Evolutionary conservation across 2,113 vertebrate genomes (phyloP).

Genomic region (Ophiodon elongatus): DNA sequence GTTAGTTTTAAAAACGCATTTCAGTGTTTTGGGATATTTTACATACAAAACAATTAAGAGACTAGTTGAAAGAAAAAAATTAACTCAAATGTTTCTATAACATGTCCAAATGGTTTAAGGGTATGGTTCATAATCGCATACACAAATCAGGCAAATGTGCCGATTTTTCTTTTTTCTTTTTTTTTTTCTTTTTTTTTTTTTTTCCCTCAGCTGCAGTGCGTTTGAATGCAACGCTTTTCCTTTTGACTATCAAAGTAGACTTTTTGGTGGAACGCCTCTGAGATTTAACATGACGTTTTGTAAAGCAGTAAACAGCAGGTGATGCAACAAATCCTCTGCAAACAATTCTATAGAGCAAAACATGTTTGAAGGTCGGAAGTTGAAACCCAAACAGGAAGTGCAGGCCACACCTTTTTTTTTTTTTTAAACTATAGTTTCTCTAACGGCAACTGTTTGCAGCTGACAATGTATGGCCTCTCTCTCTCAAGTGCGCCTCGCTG

Average conservation of each 20-base stretch:
- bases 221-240: background rate
- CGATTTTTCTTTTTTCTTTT: no score
- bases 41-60: background rate
- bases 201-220: background rate
- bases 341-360: slow-evolving; percentile 34
- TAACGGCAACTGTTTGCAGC: background rate
- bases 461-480: slow-evolving; percentile 41
- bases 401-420: slow-evolving; percentile 50
- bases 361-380: slow-evolving; percentile 21
- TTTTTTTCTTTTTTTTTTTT: background rate
- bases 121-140: background rate
- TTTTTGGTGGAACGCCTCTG: background rate
- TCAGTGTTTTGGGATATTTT: background rate
- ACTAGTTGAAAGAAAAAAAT: no score
- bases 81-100: no score
- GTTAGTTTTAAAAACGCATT: background rate
- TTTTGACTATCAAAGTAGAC: slow-evolving; percentile 13
- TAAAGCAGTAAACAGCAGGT: background rate
- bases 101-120: background rate
- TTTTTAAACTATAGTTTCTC: slow-evolving; percentile 35
- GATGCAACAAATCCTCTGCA: background rate
- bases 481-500: slow-evolving; percentile 28
- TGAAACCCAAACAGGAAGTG: slow-evolving; percentile 66
- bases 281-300: background rate
- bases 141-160: background rate